Evolutionary conservation across 2,888 invertebrate genomes (phyloP).

Genomic region (Biston stratarius): DNA sequence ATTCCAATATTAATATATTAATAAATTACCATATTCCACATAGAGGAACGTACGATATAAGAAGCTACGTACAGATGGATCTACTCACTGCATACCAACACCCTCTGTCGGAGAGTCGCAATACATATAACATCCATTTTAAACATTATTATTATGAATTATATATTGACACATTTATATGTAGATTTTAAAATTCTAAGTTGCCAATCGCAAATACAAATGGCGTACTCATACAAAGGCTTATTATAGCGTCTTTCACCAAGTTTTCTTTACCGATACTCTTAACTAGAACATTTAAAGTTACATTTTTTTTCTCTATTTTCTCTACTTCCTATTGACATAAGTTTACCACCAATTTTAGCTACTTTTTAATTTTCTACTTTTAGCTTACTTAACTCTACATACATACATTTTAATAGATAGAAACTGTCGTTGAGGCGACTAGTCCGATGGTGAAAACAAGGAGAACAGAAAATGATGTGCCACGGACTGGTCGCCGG

Average conservation of each 20-base stretch:
- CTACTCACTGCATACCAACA: conserved; percentile 81
- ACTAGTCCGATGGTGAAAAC: conserved; percentile 59
- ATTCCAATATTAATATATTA: conserved; percentile 77
- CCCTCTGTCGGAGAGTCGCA: conserved; percentile 78
- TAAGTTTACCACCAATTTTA: conserved; percentile 85
- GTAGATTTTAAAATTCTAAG: conserved; percentile 75
- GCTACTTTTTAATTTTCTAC: conserved; percentile 74
- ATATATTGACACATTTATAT: conserved; percentile 75
- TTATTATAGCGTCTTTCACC: conserved; percentile 85
- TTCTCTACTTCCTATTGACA: conserved; percentile 82
- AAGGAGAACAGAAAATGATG: conserved; percentile 57
- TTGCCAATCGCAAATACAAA: conserved; percentile 82
- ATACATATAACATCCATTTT: conserved; percentile 54
- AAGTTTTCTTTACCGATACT: conserved; percentile 80
- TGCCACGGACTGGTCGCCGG: conserved; percentile 64
- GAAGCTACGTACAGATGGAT: conserved; percentile 81
- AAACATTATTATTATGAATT: conserved; percentile 60
- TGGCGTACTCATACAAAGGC: conserved; percentile 80
- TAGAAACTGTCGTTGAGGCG: conserved; percentile 65
- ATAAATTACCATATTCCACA: conserved; percentile 74
- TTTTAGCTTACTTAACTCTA: conserved; percentile 82
- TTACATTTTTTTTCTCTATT: conserved; percentile 77
- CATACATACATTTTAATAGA: conserved; percentile 84
- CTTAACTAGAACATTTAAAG: conserved; percentile 84
- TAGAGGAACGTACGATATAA: conserved; percentile 73